Evolutionary conservation across 35 echinoderm and acorn worm genomes (phyloP).

Genomic region (Apostichopus japonicus): DNA sequence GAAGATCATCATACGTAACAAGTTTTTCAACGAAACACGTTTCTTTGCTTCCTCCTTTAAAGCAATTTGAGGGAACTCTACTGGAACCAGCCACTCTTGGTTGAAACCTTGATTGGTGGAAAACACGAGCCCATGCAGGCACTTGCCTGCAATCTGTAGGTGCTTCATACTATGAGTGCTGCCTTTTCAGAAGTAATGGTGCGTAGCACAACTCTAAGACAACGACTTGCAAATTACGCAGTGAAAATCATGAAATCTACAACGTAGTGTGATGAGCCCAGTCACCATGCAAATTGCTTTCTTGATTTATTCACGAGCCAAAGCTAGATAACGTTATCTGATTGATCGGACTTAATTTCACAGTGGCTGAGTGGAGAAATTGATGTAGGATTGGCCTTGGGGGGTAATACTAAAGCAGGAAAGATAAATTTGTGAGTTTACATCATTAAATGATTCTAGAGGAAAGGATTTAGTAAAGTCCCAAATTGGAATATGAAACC

Average conservation of each 20-base stretch:
- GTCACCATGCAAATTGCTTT: constrained; percentile 65
- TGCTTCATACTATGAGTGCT: constrained; percentile 55
- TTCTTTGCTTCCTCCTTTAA: constrained; percentile 11
- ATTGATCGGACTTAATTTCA: constrained; percentile 70
- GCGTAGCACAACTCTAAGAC: constrained; percentile 55
- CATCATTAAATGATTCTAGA: constrained; percentile 67
- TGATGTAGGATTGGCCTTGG: constrained; percentile 70
- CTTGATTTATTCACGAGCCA: constrained; percentile 68
- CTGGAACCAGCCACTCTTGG: constrained; percentile 54
- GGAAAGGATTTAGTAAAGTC: constrained; percentile 46
- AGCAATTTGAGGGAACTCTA: constrained; percentile 45
- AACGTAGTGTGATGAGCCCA: constrained; percentile 59
- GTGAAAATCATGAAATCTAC: constrained; percentile 54
- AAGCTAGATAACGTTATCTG: constrained; percentile 67
- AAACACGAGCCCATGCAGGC: constrained; percentile 20
- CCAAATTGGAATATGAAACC: constrained; percentile 60
- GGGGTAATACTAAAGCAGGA: constrained; percentile 60
- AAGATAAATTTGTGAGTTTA: constrained; percentile 68
- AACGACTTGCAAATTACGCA: constrained; percentile 63
- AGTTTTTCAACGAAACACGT: background rate
- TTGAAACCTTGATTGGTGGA: constrained; percentile 37
- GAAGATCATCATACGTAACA: constrained; percentile 5
- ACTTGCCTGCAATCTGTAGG: constrained; percentile 54
- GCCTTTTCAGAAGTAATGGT: constrained; percentile 64
- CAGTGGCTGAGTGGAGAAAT: constrained; percentile 72